Evolutionary conservation across 2,797 vertebrate species (phyloP).

Genomic region (Rousettus madagascariensis): DNA sequence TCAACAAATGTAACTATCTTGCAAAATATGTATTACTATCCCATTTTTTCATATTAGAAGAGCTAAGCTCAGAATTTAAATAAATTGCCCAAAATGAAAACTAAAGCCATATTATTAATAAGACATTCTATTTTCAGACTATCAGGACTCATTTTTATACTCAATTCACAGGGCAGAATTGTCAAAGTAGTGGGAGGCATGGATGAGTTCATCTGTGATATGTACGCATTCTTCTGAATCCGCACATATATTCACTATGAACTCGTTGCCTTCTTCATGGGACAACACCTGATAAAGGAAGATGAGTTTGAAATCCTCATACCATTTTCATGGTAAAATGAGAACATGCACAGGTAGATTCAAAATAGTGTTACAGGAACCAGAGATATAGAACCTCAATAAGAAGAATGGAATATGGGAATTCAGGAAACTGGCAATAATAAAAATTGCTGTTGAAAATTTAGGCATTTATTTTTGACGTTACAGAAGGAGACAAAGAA

Average conservation of each 20-base stretch:
- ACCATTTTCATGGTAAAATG: neutral
- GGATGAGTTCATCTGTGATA: neutral
- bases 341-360: neutral
- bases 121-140: neutral
- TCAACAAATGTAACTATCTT: neutral
- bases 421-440: neutral
- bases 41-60: neutral
- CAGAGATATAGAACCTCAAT: neutral
- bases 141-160: neutral
- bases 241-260: neutral
- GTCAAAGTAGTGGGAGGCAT: neutral
- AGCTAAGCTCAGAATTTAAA: neutral
- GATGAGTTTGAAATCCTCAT: neutral
- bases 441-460: neutral
- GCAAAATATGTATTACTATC: neutral
- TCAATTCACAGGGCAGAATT: neutral
- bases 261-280: neutral
- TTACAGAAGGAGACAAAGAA: neutral
- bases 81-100: neutral
- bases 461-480: neutral
- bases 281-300: neutral
- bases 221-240: neutral
- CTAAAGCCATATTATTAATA: neutral
- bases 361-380: neutral
- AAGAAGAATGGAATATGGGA: neutral